These are phyloP conservation scores for Ectropis crepuscularia DNA, from an alignment of 2,888 invertebrate species.

Conservation along the genomic window DNA sequence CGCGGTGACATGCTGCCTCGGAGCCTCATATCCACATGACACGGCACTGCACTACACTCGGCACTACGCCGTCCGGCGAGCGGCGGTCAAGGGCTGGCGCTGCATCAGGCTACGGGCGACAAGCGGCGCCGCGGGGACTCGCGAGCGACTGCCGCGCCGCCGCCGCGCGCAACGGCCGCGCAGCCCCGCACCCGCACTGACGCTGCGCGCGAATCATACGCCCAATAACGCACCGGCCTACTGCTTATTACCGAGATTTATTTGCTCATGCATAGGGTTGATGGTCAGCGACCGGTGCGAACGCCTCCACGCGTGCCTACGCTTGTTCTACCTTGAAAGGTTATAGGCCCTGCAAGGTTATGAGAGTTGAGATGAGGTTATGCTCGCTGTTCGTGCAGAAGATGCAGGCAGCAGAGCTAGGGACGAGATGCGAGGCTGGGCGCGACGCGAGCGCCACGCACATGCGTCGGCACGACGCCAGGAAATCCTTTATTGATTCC, in stretches of 20 bases:
- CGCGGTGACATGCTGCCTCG: conserved; percentile 68
- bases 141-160: conserved; percentile 61
- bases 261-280: conserved; percentile 73
- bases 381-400: conserved; percentile 24
- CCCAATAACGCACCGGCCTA: conserved; percentile 79
- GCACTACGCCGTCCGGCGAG: conserved; percentile 65
- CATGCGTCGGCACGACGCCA: conserved; percentile 84
- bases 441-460: conserved; percentile 71
- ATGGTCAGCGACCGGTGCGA: conserved; percentile 63
- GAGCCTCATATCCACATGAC: conserved; percentile 76
- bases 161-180: conserved; percentile 46
- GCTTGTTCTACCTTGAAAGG: conserved; percentile 1
- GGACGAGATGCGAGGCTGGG: conserved; percentile 42
- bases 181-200: conserved; percentile 74
- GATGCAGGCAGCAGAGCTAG: conserved; percentile 11
- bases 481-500: conserved; percentile 85
- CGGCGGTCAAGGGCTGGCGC: conserved; percentile 60
- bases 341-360: background rate
- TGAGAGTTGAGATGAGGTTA: conserved; percentile 5
- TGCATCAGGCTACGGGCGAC: conserved; percentile 59
- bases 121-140: conserved; percentile 54
- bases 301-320: conserved; percentile 38
- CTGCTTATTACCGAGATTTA: conserved; percentile 80
- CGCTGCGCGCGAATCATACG: conserved; percentile 83
- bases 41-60: conserved; percentile 64